These are phyloP conservation scores for Drosophila merina DNA, from an alignment of 2,888 invertebrate genomes.

Conservation along the genomic window DNA sequence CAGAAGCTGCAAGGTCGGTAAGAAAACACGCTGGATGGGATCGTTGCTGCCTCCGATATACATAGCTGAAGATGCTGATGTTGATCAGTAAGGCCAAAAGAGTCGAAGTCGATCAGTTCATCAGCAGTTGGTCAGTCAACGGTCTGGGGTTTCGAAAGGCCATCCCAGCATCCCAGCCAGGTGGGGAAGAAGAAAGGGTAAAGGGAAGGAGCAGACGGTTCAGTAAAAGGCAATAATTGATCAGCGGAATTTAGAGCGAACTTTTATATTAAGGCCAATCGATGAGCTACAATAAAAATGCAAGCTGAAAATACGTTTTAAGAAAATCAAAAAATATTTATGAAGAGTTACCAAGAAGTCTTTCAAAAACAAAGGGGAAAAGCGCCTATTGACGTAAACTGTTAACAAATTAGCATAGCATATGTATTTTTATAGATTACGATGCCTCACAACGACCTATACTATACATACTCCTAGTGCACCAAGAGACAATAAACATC, in stretches of 20 bases:
- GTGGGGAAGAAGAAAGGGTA: constrained; percentile 10
- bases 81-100: constrained; percentile 24
- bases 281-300: constrained; percentile 30
- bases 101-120: constrained; percentile 59
- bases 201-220: constrained; percentile 18
- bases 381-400: no score
- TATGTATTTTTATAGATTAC: no score
- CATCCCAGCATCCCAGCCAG: constrained; percentile 3
- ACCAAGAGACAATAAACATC: no score
- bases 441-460: no score
- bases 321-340: constrained; percentile 37
- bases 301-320: constrained; percentile 51
- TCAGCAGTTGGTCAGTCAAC: constrained; percentile 75
- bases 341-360: background rate
- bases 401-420: no score
- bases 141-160: constrained; percentile 48
- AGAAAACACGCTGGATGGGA: constrained; percentile 66
- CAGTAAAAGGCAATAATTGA: constrained; percentile 79
- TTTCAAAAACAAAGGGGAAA: no score
- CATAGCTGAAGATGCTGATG: constrained; percentile 31
- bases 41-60: constrained; percentile 30
- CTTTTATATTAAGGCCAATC: constrained; percentile 76
- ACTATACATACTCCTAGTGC: no score
- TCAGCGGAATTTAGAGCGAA: constrained; percentile 80
- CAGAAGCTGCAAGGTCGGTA: constrained; percentile 74